A percentile compares a stretch with the other conserved stretches of the same genome.
Evolutionary conservation across 2,888 invertebrate genomes (phyloP).

Genomic region (Sceliomorpha sp.): DNA sequence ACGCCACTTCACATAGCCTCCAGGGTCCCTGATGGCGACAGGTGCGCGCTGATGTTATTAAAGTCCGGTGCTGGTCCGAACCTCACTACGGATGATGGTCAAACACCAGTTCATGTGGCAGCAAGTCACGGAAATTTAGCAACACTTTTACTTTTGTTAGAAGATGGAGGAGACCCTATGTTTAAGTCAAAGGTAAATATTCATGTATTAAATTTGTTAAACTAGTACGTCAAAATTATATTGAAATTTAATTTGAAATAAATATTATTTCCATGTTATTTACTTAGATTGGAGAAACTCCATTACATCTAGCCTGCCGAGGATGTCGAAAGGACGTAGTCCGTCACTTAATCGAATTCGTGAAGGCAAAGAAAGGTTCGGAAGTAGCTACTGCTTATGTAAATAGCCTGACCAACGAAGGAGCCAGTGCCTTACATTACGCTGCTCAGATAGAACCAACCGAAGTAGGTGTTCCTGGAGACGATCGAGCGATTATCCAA

Average conservation of each 20-base stretch:
- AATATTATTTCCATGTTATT: neutral
- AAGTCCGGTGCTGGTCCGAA: conserved; percentile 99
- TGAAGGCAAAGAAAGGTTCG: conserved; percentile 87
- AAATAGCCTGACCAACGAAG: conserved; percentile 93
- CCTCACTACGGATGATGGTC: conserved; percentile 96
- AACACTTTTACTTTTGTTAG: conserved; percentile 91
- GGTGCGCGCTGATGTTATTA: conserved; percentile 97
- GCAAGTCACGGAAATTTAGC: conserved; percentile 94
- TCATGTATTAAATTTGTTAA: no score
- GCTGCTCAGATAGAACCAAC: conserved; percentile 94
- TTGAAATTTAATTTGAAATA: no score
- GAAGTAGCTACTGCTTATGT: conserved; percentile 92
- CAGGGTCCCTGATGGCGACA: conserved; percentile 92
- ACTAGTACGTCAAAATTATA: no score
- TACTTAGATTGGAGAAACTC: conserved; percentile 93
- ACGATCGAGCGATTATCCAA: conserved; percentile 93
- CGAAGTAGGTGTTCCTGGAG: conserved; percentile 87
- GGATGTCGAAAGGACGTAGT: conserved; percentile 93
- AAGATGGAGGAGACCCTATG: conserved; percentile 96
- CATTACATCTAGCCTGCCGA: conserved; percentile 95
- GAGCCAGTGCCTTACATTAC: conserved; percentile 96
- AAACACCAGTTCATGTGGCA: conserved; percentile 98
- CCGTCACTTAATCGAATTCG: conserved; percentile 90
- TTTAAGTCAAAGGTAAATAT: conserved; percentile 90
- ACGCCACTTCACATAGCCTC: conserved; percentile 99